These are phyloP conservation scores for Phyllostomus discolor DNA, from an alignment of 2,113 vertebrate genomes.

Conservation along the genomic window DNA sequence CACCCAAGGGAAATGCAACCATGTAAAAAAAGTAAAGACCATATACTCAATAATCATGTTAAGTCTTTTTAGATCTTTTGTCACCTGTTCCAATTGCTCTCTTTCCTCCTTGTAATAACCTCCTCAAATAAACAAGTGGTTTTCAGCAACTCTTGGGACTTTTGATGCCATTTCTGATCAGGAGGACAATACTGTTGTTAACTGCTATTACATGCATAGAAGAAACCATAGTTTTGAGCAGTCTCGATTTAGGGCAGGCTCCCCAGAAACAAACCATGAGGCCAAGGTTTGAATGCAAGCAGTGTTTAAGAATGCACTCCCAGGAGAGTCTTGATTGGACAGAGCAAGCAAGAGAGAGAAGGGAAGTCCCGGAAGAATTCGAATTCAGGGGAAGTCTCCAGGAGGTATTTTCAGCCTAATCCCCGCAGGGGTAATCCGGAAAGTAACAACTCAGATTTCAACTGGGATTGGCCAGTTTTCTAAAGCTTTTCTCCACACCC, in stretches of 20 bases:
- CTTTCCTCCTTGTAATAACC: not conserved
- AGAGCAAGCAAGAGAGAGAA: not conserved
- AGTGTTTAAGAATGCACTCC: not conserved
- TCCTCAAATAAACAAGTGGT: not conserved
- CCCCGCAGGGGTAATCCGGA: accelerated
- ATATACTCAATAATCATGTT: not conserved
- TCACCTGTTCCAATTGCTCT: not conserved
- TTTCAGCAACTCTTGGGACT: not conserved
- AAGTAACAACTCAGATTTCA: not conserved
- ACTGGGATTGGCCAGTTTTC: not conserved
- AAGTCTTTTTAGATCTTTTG: not conserved
- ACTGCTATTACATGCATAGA: not conserved
- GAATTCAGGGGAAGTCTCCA: not conserved
- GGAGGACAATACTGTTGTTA: not conserved
- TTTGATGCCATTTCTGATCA: not conserved
- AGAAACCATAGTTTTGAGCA: not conserved
- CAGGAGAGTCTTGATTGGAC: too few species aligned
- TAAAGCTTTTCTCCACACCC: not conserved
- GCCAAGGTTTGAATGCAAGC: not conserved
- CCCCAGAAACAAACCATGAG: not conserved
- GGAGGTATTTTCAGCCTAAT: not conserved
- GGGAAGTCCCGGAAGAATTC: not conserved
- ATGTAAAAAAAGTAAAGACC: not conserved
- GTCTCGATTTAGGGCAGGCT: not conserved
- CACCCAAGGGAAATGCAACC: not conserved